These are phyloP conservation scores for Drosophila navojoa DNA, from an alignment of 1,140 invertebrate genomes.

Conservation along the genomic window DNA sequence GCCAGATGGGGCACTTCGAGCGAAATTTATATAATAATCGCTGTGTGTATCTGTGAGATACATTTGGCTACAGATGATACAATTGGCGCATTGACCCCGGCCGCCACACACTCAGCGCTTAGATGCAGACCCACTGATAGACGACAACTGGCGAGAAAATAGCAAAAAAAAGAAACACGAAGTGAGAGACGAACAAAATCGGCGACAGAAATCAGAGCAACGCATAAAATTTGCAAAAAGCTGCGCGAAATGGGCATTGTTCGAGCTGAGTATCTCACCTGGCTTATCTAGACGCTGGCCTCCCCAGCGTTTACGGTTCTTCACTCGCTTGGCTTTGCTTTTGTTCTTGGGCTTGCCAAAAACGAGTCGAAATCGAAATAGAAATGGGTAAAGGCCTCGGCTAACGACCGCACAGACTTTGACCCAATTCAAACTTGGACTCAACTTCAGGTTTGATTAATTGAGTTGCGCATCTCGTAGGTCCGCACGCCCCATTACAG, in stretches of 20 bases:
- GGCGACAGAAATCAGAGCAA: constrained; percentile 54
- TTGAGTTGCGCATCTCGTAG: constrained; percentile 67
- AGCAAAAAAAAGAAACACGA: no score
- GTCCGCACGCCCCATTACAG: constrained; percentile 14
- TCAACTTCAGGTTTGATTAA: constrained; percentile 63
- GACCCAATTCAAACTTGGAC: constrained; percentile 54
- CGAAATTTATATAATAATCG: constrained; percentile 53
- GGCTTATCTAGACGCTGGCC: constrained; percentile 21
- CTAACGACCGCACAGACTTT: constrained; percentile 61
- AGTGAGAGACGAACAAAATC: constrained; percentile 40
- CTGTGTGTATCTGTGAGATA: constrained; percentile 41
- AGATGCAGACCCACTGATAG: constrained; percentile 69
- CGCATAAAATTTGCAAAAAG: constrained; percentile 52
- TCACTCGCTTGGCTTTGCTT: background rate
- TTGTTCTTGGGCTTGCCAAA: no score
- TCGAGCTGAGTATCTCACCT: constrained; percentile 31
- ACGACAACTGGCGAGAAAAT: constrained; percentile 14
- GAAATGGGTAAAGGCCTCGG: constrained; percentile 35
- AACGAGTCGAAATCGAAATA: background rate
- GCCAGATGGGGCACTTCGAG: constrained; percentile 37
- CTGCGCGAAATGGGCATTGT: constrained; percentile 49
- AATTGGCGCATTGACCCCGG: constrained; percentile 62
- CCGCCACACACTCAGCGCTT: constrained; percentile 41
- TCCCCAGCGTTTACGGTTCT: constrained; percentile 5
- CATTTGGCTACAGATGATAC: constrained; percentile 43